Conservation (phyloP, 2,888 invertebrate genomes). For the Ochropleura plecta region DNA sequence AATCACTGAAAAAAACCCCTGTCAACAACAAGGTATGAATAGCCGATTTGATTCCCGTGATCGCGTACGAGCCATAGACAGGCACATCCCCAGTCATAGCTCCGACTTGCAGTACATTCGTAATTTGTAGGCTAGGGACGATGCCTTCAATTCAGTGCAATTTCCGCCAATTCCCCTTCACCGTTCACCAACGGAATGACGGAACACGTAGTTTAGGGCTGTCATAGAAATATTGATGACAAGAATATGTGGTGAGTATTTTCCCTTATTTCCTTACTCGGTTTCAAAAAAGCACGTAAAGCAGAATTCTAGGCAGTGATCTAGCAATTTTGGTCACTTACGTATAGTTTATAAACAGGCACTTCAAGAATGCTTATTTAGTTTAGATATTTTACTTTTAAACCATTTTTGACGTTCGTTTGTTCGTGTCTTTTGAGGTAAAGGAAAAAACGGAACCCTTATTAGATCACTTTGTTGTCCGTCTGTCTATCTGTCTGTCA, state of each 20-base stretch:
- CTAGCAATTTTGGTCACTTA: not conserved
- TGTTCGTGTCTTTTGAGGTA: too few species aligned
- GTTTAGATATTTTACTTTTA: not conserved
- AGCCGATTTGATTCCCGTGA: constrained; percentile 36
- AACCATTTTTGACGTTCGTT: too few species aligned
- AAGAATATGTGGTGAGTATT: not conserved
- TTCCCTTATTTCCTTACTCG: not conserved
- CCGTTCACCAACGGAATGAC: constrained; percentile 69
- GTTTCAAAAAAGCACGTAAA: not conserved
- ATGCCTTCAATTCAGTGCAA: constrained; percentile 79
- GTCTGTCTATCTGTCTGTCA: too few species aligned
- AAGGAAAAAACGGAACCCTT: too few species aligned
- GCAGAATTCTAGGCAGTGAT: not conserved
- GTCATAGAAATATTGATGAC: constrained; percentile 48
- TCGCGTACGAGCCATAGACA: constrained; percentile 40
- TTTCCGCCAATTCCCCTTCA: constrained; percentile 75
- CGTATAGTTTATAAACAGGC: not conserved
- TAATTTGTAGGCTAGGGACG: constrained; percentile 74
- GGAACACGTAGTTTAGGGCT: constrained; percentile 54
- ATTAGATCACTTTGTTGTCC: too few species aligned
- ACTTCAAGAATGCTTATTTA: not conserved
- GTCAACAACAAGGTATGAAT: constrained; percentile 41
- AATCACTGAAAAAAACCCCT: constrained; percentile 25
- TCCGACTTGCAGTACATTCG: constrained; percentile 59
- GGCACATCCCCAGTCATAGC: constrained; percentile 24